phyloP scores from a whole-genome alignment of 1,140 invertebrate species.

The Caerostris extrusa region DNA sequence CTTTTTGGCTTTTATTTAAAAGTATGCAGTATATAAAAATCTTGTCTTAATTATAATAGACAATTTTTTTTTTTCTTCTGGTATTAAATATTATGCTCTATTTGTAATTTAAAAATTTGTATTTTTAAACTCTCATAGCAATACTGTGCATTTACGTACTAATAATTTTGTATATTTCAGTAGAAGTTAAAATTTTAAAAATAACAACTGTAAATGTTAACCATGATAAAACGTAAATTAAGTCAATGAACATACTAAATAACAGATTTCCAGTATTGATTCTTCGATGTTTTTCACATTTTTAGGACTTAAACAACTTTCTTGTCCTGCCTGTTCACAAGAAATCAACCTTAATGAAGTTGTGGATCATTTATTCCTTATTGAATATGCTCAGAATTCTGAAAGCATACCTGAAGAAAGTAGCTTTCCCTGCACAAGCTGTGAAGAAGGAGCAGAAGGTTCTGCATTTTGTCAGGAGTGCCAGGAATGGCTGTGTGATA shows the following conservation, averaged over 20 bases:
- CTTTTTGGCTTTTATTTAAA: too few relatives aligned
- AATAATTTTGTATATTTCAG: background rate
- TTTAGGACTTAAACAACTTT: constrained; percentile 44
- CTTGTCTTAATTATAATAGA: too few relatives aligned
- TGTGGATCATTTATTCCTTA: constrained; percentile 89
- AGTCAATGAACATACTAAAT: background rate
- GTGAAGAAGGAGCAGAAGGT: constrained; percentile 90
- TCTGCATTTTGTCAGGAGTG: constrained; percentile 94
- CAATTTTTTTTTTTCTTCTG: too few relatives aligned
- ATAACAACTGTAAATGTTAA: background rate
- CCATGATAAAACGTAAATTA: background rate
- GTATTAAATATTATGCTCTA: too few relatives aligned
- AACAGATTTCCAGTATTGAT: background rate
- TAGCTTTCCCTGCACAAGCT: constrained; percentile 88
- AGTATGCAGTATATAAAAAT: too few relatives aligned
- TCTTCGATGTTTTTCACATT: constrained; percentile 9
- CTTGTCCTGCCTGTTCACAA: constrained; percentile 84
- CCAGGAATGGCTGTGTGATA: constrained; percentile 94
- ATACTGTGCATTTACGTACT: too few relatives aligned
- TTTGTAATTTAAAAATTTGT: background rate
- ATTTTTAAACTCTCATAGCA: background rate
- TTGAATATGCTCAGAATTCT: constrained; percentile 83
- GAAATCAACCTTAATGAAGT: constrained; percentile 85
- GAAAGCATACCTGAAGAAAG: constrained; percentile 83
- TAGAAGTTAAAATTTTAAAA: background rate